Evolutionary conservation across 2,888 invertebrate species (phyloP), one percentile per base, ranked within the genome.

Genomic region (Syritta pipiens): DNA sequence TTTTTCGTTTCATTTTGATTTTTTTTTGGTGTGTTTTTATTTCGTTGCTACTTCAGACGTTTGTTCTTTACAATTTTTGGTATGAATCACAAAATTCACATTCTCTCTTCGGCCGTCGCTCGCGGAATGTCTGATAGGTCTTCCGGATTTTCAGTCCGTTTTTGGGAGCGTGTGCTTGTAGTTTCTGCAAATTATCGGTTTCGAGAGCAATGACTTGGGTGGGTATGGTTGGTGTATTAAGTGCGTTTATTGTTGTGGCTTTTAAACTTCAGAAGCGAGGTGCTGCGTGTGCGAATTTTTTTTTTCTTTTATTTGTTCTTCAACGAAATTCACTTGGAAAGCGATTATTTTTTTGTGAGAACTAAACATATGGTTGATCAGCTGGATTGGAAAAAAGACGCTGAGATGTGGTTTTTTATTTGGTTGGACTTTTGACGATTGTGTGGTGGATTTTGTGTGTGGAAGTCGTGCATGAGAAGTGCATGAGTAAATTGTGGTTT

Each of bases 161-260:
- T 7, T 48, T 55, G 10, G 32, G 19, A n/a, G 19, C 22, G 10
- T n/a, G 5, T 4, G 7, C 6, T 22, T 44, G n/a, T 3, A 1
- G 1, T 24, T 44, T 22, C 5, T 46, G 44, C 44, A 10, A 68
- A 22, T 59, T 40, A 69, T 69, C 14, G 59, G 44, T 59, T 51
- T 51, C 24, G 59, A 69, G 68, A 69, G 59, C 68, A 69, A 51
- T 60, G 68, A 69, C 68, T 42, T 69, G 24, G 14, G 44, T 20
- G 22, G 10, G 44, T 28, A 7, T 28, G 9, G 28, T n/a, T 28
- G 28, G 62, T 5, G 6, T 57, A 24, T 49, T 57, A 48, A 37
- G 59, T 42, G 67, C 26, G 46, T 37, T 59, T 37, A 22, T 40
- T 37, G 7, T 67, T 63, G 17, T 46, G n/a, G n/a, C 20, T 26